Evolutionary conservation across 2,797 vertebrate genomes (phyloP).

Genomic region (Paratrypauchen microcephalus): DNA sequence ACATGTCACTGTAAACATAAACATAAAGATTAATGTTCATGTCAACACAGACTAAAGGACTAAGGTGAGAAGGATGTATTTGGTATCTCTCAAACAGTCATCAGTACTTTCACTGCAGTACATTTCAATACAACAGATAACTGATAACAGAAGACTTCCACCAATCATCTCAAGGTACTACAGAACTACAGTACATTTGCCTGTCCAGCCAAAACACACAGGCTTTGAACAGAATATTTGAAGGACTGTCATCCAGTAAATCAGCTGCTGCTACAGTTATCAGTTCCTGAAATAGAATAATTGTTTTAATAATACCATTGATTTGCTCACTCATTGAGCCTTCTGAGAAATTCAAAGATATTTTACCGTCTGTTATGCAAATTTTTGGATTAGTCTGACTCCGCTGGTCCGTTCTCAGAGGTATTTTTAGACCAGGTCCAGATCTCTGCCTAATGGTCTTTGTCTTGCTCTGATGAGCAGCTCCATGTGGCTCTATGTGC

Average conservation of each 20-base stretch:
- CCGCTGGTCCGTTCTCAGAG: background rate
- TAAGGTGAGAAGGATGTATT: background rate
- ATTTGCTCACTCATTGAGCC: background rate
- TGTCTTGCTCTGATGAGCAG: constrained; percentile 3
- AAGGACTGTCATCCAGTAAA: too few species aligned
- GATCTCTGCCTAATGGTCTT: background rate
- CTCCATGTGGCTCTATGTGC: background rate
- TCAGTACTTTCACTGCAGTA: background rate
- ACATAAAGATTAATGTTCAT: background rate
- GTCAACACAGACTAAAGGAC: background rate
- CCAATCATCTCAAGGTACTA: too few species aligned
- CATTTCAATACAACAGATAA: background rate
- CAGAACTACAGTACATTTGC: too few species aligned
- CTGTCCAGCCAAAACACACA: too few species aligned
- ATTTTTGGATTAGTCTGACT: constrained; percentile 1
- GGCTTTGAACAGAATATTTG: too few species aligned
- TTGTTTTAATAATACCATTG: background rate
- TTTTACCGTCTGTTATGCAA: background rate
- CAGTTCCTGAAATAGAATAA: too few species aligned
- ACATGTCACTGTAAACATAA: background rate
- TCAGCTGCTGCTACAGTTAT: too few species aligned
- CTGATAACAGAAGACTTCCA: too few species aligned
- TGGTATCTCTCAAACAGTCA: background rate
- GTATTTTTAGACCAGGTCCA: constrained; percentile 5
- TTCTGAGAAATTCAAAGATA: background rate